Evolutionary conservation across 2,888 invertebrate genomes (phyloP).

Genomic region (Capitulum mitella): DNA sequence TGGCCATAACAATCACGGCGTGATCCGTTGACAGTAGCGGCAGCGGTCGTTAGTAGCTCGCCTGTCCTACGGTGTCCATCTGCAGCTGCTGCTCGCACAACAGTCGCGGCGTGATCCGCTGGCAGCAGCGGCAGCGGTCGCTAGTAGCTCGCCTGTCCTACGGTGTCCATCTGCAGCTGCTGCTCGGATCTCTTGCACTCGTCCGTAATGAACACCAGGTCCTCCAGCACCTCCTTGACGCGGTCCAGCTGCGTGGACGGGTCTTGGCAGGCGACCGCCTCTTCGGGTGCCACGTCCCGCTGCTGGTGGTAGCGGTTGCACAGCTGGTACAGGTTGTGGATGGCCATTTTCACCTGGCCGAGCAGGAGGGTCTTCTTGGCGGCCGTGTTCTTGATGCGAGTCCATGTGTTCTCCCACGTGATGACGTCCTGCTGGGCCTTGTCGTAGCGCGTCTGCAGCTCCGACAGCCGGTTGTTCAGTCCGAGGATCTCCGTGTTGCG

Average conservation of each 20-base stretch:
- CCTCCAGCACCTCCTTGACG: not conserved
- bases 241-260: not conserved
- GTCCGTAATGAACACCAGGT: not conserved
- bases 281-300: not conserved
- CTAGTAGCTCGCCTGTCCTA: not conserved
- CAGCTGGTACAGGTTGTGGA: slow-evolving; percentile 24
- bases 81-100: slow-evolving; percentile 3
- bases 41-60: not conserved
- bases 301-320: slow-evolving; percentile 14
- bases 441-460: slow-evolving; percentile 17
- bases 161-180: not conserved
- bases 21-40: too few relatives aligned
- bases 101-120: too few relatives aligned
- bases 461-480: slow-evolving; percentile 9
- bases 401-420: slow-evolving; percentile 15
- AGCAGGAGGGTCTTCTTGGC: slow-evolving; percentile 66
- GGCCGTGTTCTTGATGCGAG: slow-evolving; percentile 20
- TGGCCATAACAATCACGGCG: too few relatives aligned
- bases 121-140: not conserved
- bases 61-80: not conserved
- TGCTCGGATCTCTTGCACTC: not conserved
- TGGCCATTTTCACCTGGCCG: slow-evolving; percentile 58
- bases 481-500: not conserved
- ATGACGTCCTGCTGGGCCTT: not conserved
- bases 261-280: not conserved